Conservation (phyloP, 30 jellyfish, hydroid and myxozoan genomes). For the Aurelia sp. region DNA sequence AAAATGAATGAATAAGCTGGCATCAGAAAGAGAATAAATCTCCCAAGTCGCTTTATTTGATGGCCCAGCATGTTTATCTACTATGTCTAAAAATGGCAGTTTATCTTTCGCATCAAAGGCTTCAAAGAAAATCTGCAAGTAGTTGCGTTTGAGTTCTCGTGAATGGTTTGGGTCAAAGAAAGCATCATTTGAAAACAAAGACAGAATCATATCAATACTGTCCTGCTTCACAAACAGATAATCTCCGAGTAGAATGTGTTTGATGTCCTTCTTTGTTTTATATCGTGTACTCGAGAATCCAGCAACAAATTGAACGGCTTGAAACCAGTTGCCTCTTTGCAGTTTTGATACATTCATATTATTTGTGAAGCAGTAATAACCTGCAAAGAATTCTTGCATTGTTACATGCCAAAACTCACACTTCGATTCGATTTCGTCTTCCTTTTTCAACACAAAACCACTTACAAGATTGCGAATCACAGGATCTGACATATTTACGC, state of each 20-base stretch:
- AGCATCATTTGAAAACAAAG: not conserved
- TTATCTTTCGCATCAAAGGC: not conserved
- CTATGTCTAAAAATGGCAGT: not conserved
- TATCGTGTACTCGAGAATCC: not conserved
- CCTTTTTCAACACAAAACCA: not conserved
- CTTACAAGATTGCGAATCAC: not conserved
- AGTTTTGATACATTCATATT: not conserved
- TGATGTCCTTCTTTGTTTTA: not conserved
- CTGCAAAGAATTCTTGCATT: slow-evolving; percentile 3
- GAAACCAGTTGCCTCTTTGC: not conserved
- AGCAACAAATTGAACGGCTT: not conserved
- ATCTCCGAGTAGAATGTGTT: not conserved
- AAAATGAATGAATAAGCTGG: not conserved
- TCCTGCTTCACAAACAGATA: not conserved
- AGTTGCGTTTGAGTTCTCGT: not conserved
- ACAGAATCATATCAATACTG: not conserved
- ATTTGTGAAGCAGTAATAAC: not conserved
- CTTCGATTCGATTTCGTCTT: not conserved
- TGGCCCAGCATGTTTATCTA: not conserved
- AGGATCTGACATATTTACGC: not conserved
- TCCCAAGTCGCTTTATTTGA: not conserved
- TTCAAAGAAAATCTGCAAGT: not conserved
- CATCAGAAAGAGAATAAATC: not conserved
- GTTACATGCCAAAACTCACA: slow-evolving; percentile 2
- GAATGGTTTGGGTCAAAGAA: not conserved